These are phyloP conservation scores for Hermetia illucens DNA, from an alignment of 1,140 invertebrate genomes.

Conservation along the genomic window DNA sequence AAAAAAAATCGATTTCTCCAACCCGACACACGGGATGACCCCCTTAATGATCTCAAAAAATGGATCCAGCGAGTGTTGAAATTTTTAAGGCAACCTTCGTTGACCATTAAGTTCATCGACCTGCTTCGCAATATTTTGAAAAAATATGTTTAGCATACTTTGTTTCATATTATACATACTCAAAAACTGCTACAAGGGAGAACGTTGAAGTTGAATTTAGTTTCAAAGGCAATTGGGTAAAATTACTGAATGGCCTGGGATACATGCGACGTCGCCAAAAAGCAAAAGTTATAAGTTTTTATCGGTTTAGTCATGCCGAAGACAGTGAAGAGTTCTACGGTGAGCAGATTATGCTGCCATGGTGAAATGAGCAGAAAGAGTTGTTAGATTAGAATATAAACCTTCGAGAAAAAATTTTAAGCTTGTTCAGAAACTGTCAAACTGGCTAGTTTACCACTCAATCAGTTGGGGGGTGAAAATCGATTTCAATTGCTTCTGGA, in stretches of 20 bases:
- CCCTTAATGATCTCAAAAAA: background rate
- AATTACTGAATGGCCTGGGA: background rate
- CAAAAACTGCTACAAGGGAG: background rate
- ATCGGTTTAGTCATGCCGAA: background rate
- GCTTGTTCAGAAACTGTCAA: background rate
- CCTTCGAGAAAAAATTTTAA: background rate
- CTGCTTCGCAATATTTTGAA: background rate
- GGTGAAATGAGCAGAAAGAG: background rate
- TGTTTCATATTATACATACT: conserved; percentile 3
- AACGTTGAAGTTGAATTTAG: background rate
- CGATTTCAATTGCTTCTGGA: too few species aligned
- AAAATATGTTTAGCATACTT: conserved; percentile 1
- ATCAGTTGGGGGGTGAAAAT: background rate
- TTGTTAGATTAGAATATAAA: background rate
- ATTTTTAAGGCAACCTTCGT: background rate
- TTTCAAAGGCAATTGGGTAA: background rate
- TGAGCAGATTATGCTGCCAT: background rate
- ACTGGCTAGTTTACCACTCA: background rate
- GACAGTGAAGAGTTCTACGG: background rate
- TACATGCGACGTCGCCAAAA: too few species aligned
- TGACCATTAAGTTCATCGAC: background rate
- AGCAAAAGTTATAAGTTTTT: background rate
- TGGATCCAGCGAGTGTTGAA: conserved; percentile 1
- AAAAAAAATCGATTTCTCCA: too few species aligned
- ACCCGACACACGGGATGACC: too few species aligned